These are phyloP conservation scores for Congeria kusceri DNA, from an alignment of 2,888 invertebrate genomes.

Conservation along the genomic window DNA sequence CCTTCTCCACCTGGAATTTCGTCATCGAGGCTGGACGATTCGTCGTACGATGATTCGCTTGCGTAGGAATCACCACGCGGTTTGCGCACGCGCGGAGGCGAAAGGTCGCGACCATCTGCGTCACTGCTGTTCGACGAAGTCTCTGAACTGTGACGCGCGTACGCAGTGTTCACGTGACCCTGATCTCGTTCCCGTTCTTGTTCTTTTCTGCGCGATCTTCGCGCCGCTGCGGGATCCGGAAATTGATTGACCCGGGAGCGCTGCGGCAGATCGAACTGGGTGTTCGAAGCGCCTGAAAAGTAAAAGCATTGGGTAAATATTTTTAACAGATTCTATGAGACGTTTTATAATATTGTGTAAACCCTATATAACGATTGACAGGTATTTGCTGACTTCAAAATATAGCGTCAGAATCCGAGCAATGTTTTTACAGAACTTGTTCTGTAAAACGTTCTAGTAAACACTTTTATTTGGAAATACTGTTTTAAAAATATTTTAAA, in stretches of 20 bases:
- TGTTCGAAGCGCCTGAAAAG: conserved; percentile 51
- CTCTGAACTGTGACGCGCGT: conserved; percentile 51
- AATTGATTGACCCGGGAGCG: conserved; percentile 56
- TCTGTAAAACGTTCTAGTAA: too few relatives aligned
- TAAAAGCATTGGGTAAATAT: too few relatives aligned
- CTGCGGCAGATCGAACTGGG: conserved; percentile 46
- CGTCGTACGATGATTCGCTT: conserved; percentile 59
- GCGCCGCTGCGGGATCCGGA: conserved; percentile 52
- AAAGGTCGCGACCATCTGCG: conserved; percentile 55
- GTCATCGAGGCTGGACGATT: conserved; percentile 59
- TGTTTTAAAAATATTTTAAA: too few relatives aligned
- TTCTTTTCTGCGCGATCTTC: conserved; percentile 13
- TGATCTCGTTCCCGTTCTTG: conserved; percentile 34
- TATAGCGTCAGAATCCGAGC: too few relatives aligned
- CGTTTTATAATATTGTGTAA: too few relatives aligned
- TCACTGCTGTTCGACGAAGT: conserved; percentile 53
- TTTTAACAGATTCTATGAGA: too few relatives aligned
- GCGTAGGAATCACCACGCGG: conserved; percentile 55
- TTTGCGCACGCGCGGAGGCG: conserved; percentile 60
- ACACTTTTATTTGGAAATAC: too few relatives aligned
- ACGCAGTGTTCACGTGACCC: conserved; percentile 59
- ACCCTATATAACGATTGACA: too few relatives aligned
- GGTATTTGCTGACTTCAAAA: too few relatives aligned
- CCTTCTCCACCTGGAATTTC: conserved; percentile 36
- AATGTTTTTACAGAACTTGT: too few relatives aligned